Evolutionary conservation across 1,140 invertebrate species (phyloP).

Genomic region (Temnothorax curvispinosus): DNA sequence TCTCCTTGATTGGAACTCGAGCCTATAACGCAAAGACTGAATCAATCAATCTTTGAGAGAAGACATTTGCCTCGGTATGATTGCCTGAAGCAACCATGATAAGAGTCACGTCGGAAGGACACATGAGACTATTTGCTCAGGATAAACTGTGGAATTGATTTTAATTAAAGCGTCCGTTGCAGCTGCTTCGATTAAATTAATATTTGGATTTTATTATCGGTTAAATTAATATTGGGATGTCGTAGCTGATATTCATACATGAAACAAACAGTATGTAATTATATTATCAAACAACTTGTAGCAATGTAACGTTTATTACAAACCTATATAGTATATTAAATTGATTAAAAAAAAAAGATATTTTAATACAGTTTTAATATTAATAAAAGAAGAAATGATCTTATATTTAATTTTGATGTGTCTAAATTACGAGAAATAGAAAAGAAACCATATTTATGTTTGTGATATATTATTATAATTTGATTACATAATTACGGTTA

Average conservation of each 20-base stretch:
- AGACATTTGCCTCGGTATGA: not conserved
- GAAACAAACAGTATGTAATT: constrained; percentile 14
- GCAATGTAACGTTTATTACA: not conserved
- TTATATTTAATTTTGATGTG: not conserved
- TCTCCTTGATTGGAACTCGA: not conserved
- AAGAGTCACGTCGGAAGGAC: not conserved
- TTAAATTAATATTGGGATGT: constrained; percentile 24
- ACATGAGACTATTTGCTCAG: not conserved
- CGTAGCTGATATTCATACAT: not conserved
- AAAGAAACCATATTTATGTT: not conserved
- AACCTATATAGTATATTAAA: not conserved
- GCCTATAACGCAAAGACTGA: not conserved
- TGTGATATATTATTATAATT: not conserved
- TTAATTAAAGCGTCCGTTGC: constrained; percentile 32
- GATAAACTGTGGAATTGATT: constrained; percentile 3
- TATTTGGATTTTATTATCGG: constrained; percentile 28
- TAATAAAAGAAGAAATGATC: not conserved
- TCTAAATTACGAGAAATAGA: not conserved
- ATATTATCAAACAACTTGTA: constrained; percentile 10
- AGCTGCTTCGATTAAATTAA: constrained; percentile 40
- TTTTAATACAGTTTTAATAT: not conserved
- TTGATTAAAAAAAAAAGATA: not conserved
- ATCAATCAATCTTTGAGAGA: constrained; percentile 35
- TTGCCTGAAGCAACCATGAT: not conserved
- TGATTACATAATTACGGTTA: not conserved